Evolutionary conservation across 2,797 vertebrate species (phyloP), one percentile per base, ranked within the genome.

Genomic region (Phrynocephalus forsythii): DNA sequence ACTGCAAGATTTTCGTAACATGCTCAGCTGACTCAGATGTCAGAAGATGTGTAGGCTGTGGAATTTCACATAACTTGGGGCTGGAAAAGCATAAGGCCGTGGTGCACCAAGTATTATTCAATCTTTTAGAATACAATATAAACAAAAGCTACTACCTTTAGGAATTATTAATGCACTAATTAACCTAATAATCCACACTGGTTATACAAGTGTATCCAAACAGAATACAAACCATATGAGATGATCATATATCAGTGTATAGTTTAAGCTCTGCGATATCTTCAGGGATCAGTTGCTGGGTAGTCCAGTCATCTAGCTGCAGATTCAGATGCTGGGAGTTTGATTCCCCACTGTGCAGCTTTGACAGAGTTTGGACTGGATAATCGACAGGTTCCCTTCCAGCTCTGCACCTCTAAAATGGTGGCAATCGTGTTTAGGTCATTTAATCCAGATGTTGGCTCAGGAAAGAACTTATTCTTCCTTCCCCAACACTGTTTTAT

Each of bases 111-210:
- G 84, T 13, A 56, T 85, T 3, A 56, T 56, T 56, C 9, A 2
- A 28, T 10, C 38, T 83, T 52, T 93, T 87, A 82, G 82, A 6
- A 83, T 24, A 24, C 73, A 16, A 52, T 52, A n/a, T 15, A 80
- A 16, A 52, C 1, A 73, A 90, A 79, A 38, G 63, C n/a, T 67
- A 15, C 26, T 28, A 86, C 52, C 72, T n/a, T 20, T 44, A 33
- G n/a, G 82, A 72, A n/a, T 73, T 83, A 72, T 56, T 56, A 30
- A 83, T 50, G 68, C 18, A 72, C 16, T 9, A 20, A 63, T 63
- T 63, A 63, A 13, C 24, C 30, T 7, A 6, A 7, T 11, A 80
- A 30, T 24, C 3, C 63, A 72, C 26, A 26, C 26, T 44, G 52
- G 3, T n/a, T 16, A 69, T 68, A 52, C 44, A 50, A 30, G 26